Evolutionary conservation across 2,113 vertebrate species (phyloP).

Genomic region (Micronisus gabar): DNA sequence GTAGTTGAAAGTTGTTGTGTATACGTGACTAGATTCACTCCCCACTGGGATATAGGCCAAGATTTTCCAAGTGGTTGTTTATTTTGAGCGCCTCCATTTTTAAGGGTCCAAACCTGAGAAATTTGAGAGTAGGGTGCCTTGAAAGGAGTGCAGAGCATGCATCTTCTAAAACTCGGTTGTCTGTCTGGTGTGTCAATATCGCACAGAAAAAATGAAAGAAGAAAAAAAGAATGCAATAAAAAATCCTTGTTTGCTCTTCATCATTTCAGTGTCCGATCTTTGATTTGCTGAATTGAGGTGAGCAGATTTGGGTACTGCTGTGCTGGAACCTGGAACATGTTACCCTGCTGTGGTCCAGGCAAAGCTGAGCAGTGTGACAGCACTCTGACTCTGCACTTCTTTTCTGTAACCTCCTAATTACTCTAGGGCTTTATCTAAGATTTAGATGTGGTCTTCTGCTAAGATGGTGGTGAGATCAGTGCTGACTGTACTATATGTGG

Average conservation of each 20-base stretch:
- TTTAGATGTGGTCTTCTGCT: neutral
- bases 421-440: neutral
- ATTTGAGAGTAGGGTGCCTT: neutral
- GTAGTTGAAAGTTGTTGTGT: neutral
- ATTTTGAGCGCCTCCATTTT: neutral
- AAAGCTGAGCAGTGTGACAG: neutral
- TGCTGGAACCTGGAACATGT: rapidly evolving
- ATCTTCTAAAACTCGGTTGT: neutral
- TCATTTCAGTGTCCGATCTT: neutral
- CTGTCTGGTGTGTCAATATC: neutral
- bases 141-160: neutral
- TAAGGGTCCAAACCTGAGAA: neutral
- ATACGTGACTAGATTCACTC: neutral
- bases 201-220: neutral
- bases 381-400: neutral
- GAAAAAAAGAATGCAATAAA: neutral
- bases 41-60: neutral
- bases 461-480: neutral
- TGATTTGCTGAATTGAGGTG: neutral
- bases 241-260: neutral
- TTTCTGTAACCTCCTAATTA: neutral
- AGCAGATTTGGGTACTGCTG: neutral
- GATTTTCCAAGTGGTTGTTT: neutral
- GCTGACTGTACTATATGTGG: neutral
- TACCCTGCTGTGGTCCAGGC: neutral